A percentile compares a stretch with the other conserved stretches of the same genome.
These are phyloP conservation scores for Macroramphosus scolopax DNA, from an alignment of 2,797 vertebrate genomes.

Conservation along the genomic window DNA sequence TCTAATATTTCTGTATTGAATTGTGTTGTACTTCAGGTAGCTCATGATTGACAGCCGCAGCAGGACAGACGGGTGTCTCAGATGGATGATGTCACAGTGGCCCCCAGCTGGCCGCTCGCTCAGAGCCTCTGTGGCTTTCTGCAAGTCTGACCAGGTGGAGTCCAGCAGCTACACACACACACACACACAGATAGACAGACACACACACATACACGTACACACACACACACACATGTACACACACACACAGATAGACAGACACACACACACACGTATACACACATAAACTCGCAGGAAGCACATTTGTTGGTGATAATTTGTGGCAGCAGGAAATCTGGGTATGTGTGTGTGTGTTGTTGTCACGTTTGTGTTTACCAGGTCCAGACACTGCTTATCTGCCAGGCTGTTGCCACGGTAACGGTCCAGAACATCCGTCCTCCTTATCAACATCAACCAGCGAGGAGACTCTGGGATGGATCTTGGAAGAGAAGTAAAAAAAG, in stretches of 20 bases:
- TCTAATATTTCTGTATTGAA: no score
- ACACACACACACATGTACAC: no score
- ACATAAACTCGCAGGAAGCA: no score
- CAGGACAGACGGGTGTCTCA: constrained; percentile 66
- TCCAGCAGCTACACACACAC: constrained; percentile 47
- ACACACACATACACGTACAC: constrained; percentile 6
- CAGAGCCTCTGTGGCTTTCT: constrained; percentile 25
- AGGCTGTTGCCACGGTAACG: constrained; percentile 63
- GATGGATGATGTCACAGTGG: constrained; percentile 42
- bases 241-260: no score
- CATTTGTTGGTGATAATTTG: no score
- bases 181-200: constrained; percentile 16
- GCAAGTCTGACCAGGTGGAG: constrained; percentile 35
- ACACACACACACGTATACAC: no score
- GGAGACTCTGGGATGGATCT: constrained; percentile 76
- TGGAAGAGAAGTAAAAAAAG: neutral
- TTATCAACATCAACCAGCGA: constrained; percentile 67
- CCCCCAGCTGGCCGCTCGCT: neutral
- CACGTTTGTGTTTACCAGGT: constrained; percentile 61
- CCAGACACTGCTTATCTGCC: constrained; percentile 59
- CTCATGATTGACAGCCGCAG: constrained; percentile 73
- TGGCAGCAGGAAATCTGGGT: neutral
- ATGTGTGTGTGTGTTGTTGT: neutral
- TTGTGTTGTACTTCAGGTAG: constrained; percentile 63
- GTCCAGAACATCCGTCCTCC: constrained; percentile 55